A percentile compares a stretch with the other conserved stretches of the same genome.
Conservation (phyloP, 2,113 vertebrate species). For the Lasiurus cinereus region DNA sequence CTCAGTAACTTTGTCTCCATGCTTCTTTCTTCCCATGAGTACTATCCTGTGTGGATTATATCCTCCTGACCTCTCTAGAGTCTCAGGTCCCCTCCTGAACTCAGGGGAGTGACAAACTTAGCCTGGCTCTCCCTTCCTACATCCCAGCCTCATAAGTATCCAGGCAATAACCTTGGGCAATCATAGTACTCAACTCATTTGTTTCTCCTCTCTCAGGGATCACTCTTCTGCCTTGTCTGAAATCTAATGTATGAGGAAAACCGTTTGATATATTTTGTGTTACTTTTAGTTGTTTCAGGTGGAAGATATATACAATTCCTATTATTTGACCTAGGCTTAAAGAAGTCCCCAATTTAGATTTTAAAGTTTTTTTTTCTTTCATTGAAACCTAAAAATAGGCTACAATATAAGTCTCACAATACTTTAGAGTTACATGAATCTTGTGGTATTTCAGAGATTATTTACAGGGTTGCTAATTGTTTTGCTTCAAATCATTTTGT, state of each 20-base stretch:
- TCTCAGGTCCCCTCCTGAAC: background rate
- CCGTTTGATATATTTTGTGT: background rate
- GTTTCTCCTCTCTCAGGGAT: background rate
- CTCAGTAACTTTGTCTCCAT: background rate
- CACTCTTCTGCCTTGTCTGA: background rate
- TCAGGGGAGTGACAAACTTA: no score
- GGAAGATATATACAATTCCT: background rate
- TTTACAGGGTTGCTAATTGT: background rate
- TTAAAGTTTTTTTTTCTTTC: background rate
- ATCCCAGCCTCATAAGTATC: background rate
- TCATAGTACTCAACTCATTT: fast-evolving
- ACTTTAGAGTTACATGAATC: background rate
- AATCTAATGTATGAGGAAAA: background rate
- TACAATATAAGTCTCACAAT: background rate
- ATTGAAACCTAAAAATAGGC: background rate
- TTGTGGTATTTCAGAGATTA: background rate
- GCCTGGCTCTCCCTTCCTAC: fast-evolving
- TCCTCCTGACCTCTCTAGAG: background rate
- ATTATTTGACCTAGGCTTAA: background rate
- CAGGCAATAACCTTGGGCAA: background rate
- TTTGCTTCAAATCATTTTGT: background rate
- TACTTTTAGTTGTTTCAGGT: constrained; percentile 15
- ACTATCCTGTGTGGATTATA: no score
- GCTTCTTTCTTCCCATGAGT: background rate
- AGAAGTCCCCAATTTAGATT: background rate